A percentile compares a stretch with the other conserved stretches of the same genome.
phyloP scores from a whole-genome alignment of 2,113 vertebrate genomes.

The Benitochromis conjunctus region DNA sequence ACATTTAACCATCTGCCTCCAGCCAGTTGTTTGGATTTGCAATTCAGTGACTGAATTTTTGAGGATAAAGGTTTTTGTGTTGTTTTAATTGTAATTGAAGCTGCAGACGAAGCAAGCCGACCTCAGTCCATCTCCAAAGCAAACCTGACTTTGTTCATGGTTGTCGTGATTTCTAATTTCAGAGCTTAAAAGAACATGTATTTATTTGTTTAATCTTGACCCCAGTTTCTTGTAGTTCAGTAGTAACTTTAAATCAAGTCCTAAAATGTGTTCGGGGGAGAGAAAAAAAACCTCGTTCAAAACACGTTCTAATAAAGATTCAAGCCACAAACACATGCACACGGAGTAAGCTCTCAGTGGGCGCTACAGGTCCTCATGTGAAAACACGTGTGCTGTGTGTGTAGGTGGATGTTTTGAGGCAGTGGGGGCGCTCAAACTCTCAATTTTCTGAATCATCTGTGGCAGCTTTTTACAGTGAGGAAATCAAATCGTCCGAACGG shows the following conservation, averaged over 20 bases:
- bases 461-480: not conserved
- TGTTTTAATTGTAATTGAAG: not conserved
- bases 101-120: not conserved
- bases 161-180: not conserved
- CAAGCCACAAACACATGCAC: not conserved
- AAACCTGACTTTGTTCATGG: not conserved
- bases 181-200: not conserved
- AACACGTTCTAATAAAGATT: not conserved
- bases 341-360: not conserved
- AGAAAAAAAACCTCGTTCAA: not conserved
- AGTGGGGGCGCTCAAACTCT: not conserved
- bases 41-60: not conserved
- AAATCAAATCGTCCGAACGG: not conserved
- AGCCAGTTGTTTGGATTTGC: not conserved
- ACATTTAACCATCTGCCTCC: not conserved
- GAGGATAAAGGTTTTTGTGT: not conserved
- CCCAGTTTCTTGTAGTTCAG: not conserved
- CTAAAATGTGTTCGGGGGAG: not conserved
- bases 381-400: constrained; percentile 33
- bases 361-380: constrained; percentile 23
- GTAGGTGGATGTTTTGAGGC: constrained; percentile 13
- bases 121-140: not conserved
- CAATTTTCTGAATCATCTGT: constrained; percentile 21
- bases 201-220: not conserved
- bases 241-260: not conserved